Conservation (phyloP, 2,888 invertebrate genomes). For the Deroplatys truncata region DNA sequence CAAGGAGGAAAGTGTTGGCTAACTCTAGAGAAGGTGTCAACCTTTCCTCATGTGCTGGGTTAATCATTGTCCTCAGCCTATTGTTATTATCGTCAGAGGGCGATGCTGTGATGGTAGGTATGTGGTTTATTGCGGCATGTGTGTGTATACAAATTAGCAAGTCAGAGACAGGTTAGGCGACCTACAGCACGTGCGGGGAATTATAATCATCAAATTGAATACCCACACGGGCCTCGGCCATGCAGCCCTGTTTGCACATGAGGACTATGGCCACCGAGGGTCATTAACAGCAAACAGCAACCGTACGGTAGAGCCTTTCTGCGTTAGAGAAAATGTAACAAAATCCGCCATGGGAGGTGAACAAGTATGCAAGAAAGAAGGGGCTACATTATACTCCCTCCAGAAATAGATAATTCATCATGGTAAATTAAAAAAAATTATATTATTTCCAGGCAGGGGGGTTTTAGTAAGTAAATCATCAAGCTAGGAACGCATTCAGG, state of each 20-base stretch:
- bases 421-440: too few relatives aligned
- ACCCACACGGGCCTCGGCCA: background rate
- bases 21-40: background rate
- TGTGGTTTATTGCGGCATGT: background rate
- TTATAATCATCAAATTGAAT: background rate
- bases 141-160: background rate
- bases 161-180: background rate
- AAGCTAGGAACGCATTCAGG: too few relatives aligned
- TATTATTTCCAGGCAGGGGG: too few relatives aligned
- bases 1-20: too few relatives aligned
- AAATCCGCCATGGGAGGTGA: too few relatives aligned
- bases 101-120: background rate
- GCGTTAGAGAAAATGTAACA: too few relatives aligned
- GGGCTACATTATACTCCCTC: too few relatives aligned
- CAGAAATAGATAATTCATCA: too few relatives aligned
- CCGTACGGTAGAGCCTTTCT: too few relatives aligned
- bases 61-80: background rate
- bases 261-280: background rate
- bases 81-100: background rate
- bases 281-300: too few relatives aligned
- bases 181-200: background rate
- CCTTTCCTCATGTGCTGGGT: background rate
- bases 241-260: background rate
- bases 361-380: too few relatives aligned
- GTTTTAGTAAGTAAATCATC: too few relatives aligned